Evolutionary conservation across 2,888 invertebrate species (phyloP), one percentile per base, ranked within the genome.

Genomic region (Aromia moschata): DNA sequence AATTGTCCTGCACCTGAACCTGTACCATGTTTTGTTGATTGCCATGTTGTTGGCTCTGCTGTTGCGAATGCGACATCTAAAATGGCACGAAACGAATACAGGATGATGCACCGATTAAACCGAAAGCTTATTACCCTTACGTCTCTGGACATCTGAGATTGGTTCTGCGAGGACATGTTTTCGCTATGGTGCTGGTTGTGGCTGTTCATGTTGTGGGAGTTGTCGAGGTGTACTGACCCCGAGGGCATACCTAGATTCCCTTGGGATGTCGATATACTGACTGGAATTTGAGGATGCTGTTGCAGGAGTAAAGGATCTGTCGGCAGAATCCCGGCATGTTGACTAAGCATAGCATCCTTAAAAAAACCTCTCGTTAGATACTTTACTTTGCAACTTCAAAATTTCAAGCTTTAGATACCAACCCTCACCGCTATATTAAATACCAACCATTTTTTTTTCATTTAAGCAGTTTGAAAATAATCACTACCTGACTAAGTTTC

Each of bases 401-500:
- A n/a, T n/a, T n/a, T n/a, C n/a, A n/a, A n/a, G n/a, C n/a, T n/a
- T n/a, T n/a, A n/a, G n/a, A n/a, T n/a, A n/a, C n/a, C n/a, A n/a
- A n/a, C n/a, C n/a, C n/a, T n/a, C n/a, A n/a, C n/a, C n/a, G n/a
- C n/a, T n/a, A n/a, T n/a, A n/a, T n/a, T n/a, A n/a, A n/a, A n/a
- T n/a, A n/a, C n/a, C n/a, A n/a, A n/a, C n/a, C n/a, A n/a, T n/a
- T n/a, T n/a, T n/a, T n/a, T n/a, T n/a, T n/a, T n/a, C n/a, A n/a
- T n/a, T n/a, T n/a, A n/a, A n/a, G n/a, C n/a, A n/a, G n/a, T n/a
- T 12, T 11, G 37, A 37, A 37, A 14, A 14, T 37, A 37, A 11
- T 11, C n/a, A n/a, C n/a, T 82, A 86, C 86, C 84, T 87, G 87
- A 12, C 85, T 81, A 60, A 86, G 82, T 79, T 87, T 87, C 65